These are phyloP conservation scores for Leistus spinibarbis DNA, from an alignment of 2,888 invertebrate genomes.

Conservation along the genomic window DNA sequence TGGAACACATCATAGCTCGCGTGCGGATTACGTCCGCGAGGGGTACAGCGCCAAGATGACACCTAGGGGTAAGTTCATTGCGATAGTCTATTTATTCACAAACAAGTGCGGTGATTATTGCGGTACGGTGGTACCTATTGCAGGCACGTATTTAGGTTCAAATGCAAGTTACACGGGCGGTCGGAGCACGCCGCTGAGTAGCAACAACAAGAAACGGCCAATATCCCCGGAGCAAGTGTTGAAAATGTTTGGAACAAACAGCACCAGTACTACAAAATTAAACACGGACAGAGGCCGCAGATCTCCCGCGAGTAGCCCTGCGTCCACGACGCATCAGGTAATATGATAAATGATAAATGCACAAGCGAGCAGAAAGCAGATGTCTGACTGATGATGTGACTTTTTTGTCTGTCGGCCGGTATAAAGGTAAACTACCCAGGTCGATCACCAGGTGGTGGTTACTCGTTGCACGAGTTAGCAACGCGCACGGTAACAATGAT, in stretches of 20 bases:
- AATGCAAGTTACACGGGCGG: constrained; percentile 61
- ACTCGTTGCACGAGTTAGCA: constrained; percentile 74
- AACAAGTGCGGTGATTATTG: neutral
- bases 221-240: constrained; percentile 82
- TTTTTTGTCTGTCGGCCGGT: neutral
- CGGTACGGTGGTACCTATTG: neutral
- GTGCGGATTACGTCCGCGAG: constrained; percentile 6
- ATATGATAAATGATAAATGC: constrained; percentile 40
- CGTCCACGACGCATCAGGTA: constrained; percentile 78
- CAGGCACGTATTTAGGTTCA: constrained; percentile 72
- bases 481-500: constrained; percentile 87
- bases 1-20: constrained; percentile 62
- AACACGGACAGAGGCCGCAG: constrained; percentile 50
- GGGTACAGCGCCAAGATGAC: neutral
- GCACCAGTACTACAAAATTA: constrained; percentile 34
- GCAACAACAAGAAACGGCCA: constrained; percentile 74
- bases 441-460: constrained; percentile 59
- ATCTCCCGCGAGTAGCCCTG: constrained; percentile 78
- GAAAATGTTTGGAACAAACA: constrained; percentile 53
- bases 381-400: neutral
- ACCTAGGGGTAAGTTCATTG: neutral
- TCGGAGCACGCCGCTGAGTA: constrained; percentile 48
- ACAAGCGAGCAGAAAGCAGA: too few relatives aligned
- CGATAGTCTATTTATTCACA: neutral
- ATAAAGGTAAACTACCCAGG: constrained; percentile 59